Percentiles rank a stretch among this genome's conserved stretches.
Evolutionary conservation across 2,113 vertebrate genomes (phyloP).

Genomic region (Falcunculus frontatus): DNA sequence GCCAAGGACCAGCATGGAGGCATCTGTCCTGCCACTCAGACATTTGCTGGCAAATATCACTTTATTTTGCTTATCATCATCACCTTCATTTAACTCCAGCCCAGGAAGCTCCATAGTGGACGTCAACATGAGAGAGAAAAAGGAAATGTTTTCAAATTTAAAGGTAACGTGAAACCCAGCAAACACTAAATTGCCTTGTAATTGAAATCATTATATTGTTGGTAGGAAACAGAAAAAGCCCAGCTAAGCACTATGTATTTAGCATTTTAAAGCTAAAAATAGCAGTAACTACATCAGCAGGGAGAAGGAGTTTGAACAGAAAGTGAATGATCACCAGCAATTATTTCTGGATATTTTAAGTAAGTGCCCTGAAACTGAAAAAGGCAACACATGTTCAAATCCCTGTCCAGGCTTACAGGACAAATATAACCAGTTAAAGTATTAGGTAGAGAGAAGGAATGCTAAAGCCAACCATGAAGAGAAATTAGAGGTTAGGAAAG

Average conservation of each 20-base stretch:
- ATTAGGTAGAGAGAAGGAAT: not conserved
- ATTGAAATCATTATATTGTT: not conserved
- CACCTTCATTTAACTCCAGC: not conserved
- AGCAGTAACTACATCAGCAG: not conserved
- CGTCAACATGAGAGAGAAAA: not conserved
- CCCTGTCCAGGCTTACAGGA: not conserved
- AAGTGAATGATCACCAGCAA: not conserved
- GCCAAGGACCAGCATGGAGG: not conserved
- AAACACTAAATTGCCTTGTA: constrained; percentile 12
- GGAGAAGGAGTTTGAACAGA: not conserved
- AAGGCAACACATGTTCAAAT: not conserved
- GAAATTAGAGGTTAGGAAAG: not conserved
- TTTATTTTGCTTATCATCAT: not conserved
- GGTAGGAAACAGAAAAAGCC: constrained; percentile 1
- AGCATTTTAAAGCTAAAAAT: constrained; percentile 45
- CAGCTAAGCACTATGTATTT: constrained; percentile 19
- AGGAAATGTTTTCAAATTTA: constrained; percentile 2
- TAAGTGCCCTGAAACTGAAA: not conserved
- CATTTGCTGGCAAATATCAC: not conserved
- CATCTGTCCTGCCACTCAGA: not conserved
- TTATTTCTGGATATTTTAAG: constrained; percentile 8
- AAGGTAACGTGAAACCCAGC: not conserved
- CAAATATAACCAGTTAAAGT: not conserved
- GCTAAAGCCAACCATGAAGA: not conserved
- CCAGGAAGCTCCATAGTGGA: not conserved